These are phyloP conservation scores for Anticlea derivata DNA, from an alignment of 2,888 invertebrate species.

Conservation along the genomic window DNA sequence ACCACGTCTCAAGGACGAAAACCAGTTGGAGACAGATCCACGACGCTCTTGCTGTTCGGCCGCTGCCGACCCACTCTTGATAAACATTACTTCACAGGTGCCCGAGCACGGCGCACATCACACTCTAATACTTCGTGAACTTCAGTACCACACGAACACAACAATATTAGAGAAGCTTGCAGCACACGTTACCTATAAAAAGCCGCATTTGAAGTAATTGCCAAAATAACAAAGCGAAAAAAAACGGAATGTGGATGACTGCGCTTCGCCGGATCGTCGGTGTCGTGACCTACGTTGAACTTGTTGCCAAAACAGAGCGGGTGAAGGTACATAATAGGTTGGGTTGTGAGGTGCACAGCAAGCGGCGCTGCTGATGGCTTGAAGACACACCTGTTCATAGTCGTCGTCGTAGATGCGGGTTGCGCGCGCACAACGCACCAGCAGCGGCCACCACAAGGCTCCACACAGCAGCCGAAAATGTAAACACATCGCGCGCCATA, in stretches of 20 bases:
- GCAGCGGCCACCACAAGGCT: constrained; percentile 80
- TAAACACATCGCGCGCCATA: constrained; percentile 81
- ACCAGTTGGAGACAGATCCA: constrained; percentile 91
- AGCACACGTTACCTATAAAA: constrained; percentile 65
- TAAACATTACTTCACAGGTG: constrained; percentile 78
- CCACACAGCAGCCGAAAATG: constrained; percentile 80
- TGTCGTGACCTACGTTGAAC: constrained; percentile 50
- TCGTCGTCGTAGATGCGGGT: constrained; percentile 73
- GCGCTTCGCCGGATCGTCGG: constrained; percentile 52
- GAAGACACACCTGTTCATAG: constrained; percentile 77
- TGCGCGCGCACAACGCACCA: constrained; percentile 74
- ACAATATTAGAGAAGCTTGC: constrained; percentile 62
- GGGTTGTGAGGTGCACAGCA: constrained; percentile 61
- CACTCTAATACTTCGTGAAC: constrained; percentile 54
- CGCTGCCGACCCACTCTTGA: constrained; percentile 75
- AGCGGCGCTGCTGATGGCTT: constrained; percentile 55
- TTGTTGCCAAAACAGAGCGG: constrained; percentile 61
- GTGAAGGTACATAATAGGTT: constrained; percentile 69
- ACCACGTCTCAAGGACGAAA: constrained; percentile 89
- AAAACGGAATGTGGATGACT: constrained; percentile 71
- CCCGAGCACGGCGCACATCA: constrained; percentile 69
- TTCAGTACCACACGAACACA: constrained; percentile 53
- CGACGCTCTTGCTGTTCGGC: constrained; percentile 84
- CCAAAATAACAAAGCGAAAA: constrained; percentile 64
- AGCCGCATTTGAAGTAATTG: constrained; percentile 61